Conservation (phyloP, 2,797 vertebrate genomes). For the Stomatorhinus walkeri region DNA sequence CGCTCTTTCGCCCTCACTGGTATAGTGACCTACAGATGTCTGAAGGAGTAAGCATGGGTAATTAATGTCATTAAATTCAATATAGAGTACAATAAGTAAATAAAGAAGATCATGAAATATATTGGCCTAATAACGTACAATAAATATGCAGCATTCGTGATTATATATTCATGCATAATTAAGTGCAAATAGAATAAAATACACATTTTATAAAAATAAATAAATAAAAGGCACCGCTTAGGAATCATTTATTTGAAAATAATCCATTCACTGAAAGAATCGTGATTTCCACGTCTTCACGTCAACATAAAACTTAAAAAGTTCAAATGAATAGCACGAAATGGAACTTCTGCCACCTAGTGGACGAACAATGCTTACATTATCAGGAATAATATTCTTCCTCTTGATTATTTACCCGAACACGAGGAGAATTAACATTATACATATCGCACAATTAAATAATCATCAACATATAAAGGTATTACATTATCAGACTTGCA, state of each 20-base stretch:
- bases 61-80: not conserved
- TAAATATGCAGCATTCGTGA: not conserved
- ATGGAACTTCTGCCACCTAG: slow-evolving; percentile 2
- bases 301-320: not conserved
- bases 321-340: not conserved
- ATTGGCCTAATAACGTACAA: not conserved
- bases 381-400: not conserved
- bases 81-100: not conserved
- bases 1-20: not conserved
- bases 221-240: not conserved
- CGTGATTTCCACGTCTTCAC: not conserved
- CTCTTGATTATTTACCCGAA: not conserved
- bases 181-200: not conserved
- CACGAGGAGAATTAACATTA: not conserved
- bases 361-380: not conserved
- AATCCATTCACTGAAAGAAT: not conserved
- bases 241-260: not conserved
- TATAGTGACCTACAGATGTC: not conserved
- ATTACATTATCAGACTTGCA: not conserved
- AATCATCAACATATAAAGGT: not conserved
- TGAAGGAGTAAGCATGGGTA: not conserved
- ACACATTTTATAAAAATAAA: not conserved
- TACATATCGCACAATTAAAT: not conserved
- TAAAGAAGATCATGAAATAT: not conserved
- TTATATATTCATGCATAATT: not conserved